Evolutionary conservation across 2,797 vertebrate genomes (phyloP).

Genomic region (Lepidocolaptes lacrymiger): DNA sequence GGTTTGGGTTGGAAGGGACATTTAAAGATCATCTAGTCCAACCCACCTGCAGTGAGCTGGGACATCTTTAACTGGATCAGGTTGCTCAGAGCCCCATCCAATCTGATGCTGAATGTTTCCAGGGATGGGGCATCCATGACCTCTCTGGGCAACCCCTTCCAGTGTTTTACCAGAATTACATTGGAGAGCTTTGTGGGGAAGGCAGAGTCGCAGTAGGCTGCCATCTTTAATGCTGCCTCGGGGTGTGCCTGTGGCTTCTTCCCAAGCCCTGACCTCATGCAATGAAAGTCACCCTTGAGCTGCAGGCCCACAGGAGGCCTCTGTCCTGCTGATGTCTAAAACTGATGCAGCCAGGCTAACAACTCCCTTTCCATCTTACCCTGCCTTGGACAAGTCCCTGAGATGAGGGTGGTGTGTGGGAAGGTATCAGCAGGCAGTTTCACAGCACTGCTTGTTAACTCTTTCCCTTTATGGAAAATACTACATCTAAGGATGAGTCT

Average conservation of each 20-base stretch:
- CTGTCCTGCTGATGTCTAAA: neutral
- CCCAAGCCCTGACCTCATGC: neutral
- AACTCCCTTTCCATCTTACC: neutral
- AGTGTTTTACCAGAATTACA: neutral
- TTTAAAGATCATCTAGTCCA: neutral
- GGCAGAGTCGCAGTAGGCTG: neutral
- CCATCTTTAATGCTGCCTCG: neutral
- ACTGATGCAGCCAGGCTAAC: neutral
- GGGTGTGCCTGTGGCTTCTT: neutral
- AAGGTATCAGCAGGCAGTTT: conserved; percentile 39
- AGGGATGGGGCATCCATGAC: neutral
- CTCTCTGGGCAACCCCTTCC: neutral
- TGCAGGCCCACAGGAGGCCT: neutral
- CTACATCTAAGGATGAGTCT: neutral
- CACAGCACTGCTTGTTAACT: neutral
- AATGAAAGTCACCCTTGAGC: neutral
- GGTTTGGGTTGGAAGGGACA: neutral
- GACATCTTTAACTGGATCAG: neutral
- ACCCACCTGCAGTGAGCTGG: fast-evolving
- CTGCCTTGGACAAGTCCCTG: neutral
- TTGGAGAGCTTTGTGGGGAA: neutral
- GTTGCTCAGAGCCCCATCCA: neutral
- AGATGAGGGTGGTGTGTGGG: conserved; percentile 7
- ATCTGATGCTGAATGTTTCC: neutral
- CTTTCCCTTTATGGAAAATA: conserved; percentile 36